A percentile compares a stretch with the other conserved stretches of the same genome.
phyloP scores from a whole-genome alignment of 2,888 invertebrate genomes.

The Orthosia incerta region DNA sequence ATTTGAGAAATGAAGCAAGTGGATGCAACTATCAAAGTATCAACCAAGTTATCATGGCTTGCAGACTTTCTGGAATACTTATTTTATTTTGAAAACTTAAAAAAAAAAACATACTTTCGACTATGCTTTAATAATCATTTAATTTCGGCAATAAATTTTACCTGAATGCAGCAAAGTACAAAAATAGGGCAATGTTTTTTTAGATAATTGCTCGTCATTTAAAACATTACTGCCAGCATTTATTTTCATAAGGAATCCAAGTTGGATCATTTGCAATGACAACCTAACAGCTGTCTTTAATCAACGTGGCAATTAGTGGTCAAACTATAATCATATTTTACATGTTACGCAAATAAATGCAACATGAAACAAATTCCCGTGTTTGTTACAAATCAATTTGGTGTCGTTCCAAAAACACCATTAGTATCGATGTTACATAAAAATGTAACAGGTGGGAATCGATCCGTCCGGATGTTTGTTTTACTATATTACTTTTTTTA shows the following conservation, averaged over 20 bases:
- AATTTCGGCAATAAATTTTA: not conserved
- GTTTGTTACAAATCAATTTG: conserved; percentile 55
- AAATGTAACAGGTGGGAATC: conserved; percentile 20
- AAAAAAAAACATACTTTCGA: no score
- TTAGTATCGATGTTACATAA: conserved; percentile 39
- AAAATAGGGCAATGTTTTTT: not conserved
- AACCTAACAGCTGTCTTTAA: conserved; percentile 9
- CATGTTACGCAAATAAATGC: conserved; percentile 52
- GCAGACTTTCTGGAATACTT: conserved; percentile 25
- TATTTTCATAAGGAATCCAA: not conserved
- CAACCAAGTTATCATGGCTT: not conserved
- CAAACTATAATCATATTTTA: conserved; percentile 36
- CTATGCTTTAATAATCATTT: not conserved
- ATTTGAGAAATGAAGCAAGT: not conserved
- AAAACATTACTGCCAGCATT: not conserved
- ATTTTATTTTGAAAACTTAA: no score
- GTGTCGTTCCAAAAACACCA: conserved; percentile 61
- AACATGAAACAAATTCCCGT: conserved; percentile 41
- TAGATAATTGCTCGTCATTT: not conserved
- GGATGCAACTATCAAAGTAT: not conserved
- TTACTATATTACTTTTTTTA: not conserved
- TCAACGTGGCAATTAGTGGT: conserved; percentile 21
- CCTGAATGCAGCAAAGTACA: not conserved
- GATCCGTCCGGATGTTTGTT: not conserved
- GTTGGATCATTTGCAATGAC: not conserved